Evolutionary conservation across 2,888 invertebrate species (phyloP), one percentile per base, ranked within the genome.

Genomic region (Watsonalla cultraria): DNA sequence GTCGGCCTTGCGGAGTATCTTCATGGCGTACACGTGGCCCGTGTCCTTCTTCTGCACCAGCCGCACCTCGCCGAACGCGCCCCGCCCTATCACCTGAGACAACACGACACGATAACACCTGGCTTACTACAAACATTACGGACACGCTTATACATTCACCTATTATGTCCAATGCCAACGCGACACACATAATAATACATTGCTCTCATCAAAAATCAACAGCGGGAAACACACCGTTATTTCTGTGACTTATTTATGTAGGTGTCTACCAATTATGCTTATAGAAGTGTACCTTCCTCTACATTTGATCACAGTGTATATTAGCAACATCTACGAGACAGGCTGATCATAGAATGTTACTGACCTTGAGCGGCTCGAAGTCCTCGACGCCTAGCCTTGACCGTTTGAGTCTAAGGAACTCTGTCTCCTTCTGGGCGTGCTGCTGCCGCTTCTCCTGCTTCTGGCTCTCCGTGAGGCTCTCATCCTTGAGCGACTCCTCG

Each of bases 1-100:
- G 82, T 99, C 99, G 5, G 97, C 97, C 84, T 99, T 99, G 63
- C 99, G 93, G 54, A 99, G 93, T 78, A 99, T 99, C 91, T 99
- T 99, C 99, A 99, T 99, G 45, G 99, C 99, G 86, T 99, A 99
- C 52, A 99, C 98, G 89, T 99, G 99, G 5, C 99, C 99, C 2
- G 99, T 99, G 86, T 99, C 99, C 86, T 98, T 98, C 90, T 99
- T 99, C 91, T 99, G 99, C 53, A 99, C 99, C 57, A 99, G 92
- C 63, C 99, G 95, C 54, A 99, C 99, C 88, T 97, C 97, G 34
- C 97, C 97, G 79, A 97, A 97, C 49, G 97, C 97, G 47, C 97
- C 97, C 66, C 97, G 93, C n/a, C 97, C 97, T 73, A 97, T 97
- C 53, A 91, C 91, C 90, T 91, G 72, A 2, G 9, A 42, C 42